A percentile compares a stretch with the other conserved stretches of the same genome.
Conservation (phyloP, 2,888 invertebrate species). For the Coenonympha glycerion region DNA sequence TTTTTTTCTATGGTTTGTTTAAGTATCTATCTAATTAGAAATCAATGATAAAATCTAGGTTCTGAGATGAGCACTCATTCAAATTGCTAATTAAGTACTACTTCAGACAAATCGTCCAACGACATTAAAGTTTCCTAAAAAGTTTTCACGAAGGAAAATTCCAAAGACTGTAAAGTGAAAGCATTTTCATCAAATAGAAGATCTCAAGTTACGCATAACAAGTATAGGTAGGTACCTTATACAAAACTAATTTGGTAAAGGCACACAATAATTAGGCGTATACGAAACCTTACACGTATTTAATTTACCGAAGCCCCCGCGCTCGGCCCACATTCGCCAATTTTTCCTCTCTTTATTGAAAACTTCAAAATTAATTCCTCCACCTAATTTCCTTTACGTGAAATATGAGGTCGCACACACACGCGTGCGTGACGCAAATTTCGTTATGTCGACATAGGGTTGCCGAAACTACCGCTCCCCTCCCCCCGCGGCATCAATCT, state of each 20-base stretch:
- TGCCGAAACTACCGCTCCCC: slow-evolving; percentile 68
- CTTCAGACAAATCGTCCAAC: too few relatives aligned
- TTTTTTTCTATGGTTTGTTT: too few relatives aligned
- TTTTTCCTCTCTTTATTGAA: slow-evolving; percentile 66
- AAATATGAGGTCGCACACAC: slow-evolving; percentile 66
- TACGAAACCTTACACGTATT: slow-evolving; percentile 50
- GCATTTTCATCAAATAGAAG: too few relatives aligned
- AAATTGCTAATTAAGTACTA: too few relatives aligned
- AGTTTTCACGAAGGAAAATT: too few relatives aligned
- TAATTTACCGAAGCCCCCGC: slow-evolving; percentile 51
- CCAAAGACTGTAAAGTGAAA: too few relatives aligned
- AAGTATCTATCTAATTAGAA: too few relatives aligned
- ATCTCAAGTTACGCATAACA: not conserved
- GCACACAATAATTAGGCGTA: slow-evolving; percentile 15
- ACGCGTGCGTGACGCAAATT: slow-evolving; percentile 66
- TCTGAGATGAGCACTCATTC: too few relatives aligned
- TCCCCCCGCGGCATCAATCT: slow-evolving; percentile 65
- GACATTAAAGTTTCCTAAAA: too few relatives aligned
- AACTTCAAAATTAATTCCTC: slow-evolving; percentile 72
- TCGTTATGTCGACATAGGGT: slow-evolving; percentile 71
- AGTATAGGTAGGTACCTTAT: too few relatives aligned
- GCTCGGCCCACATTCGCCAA: slow-evolving; percentile 40
- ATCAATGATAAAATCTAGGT: too few relatives aligned
- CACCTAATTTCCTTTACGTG: slow-evolving; percentile 67
- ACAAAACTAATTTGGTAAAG: slow-evolving; percentile 18